Base-by-base conservation (phyloP, 2,888 invertebrate species). In the Celastrina argiolus region DNA sequence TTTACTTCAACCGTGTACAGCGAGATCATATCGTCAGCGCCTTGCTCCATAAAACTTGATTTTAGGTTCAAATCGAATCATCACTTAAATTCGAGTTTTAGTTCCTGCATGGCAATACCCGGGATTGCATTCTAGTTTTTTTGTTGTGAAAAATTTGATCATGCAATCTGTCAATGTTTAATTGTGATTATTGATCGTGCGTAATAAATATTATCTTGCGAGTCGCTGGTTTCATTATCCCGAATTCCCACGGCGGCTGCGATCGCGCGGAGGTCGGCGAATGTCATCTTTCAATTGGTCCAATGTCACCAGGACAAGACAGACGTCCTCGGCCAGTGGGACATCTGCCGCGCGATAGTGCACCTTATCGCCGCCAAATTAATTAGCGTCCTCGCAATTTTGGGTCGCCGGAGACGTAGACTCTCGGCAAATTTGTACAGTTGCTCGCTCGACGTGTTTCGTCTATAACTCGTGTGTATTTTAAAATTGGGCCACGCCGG, bases 71-170 rank as follows among this genome's bases (percentile, higher is more conserved):
- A 75, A 76, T 72, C 66, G 68, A 72, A 76, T 77, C 72, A 63
- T 68, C 74, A 75, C 82, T 83, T 85, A 84, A 88, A 85, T 81
- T 87, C 85, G 85, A 88, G 86, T 89, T 89, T 87, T 88, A 84
- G 78, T 81, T 78, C 72, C 74, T 89, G 90, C 90, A 91, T 90
- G 89, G 88, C 87, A 87, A 86, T 84, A 81, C 85, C 87, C 83
- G 83, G 85, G 82, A 76, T 88, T 89, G 90, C 89, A 83, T 89
- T 86, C 86, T 80, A 80, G 81, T 86, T 88, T 91, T 87, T 88
- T 88, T 83, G 75, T 76, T 75, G 74, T 74, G 77, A 84, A 89
- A 90, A 91, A 90, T 86, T 83, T 88, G 89, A 90, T 89, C 86
- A 89, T 88, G 90, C 89, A 87, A 83, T 88, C 88, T 81, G 75